Percentiles rank a stretch among this genome's conserved stretches.
Conservation (phyloP, 2,797 vertebrate species). For the Hemitrygon akajei region DNA sequence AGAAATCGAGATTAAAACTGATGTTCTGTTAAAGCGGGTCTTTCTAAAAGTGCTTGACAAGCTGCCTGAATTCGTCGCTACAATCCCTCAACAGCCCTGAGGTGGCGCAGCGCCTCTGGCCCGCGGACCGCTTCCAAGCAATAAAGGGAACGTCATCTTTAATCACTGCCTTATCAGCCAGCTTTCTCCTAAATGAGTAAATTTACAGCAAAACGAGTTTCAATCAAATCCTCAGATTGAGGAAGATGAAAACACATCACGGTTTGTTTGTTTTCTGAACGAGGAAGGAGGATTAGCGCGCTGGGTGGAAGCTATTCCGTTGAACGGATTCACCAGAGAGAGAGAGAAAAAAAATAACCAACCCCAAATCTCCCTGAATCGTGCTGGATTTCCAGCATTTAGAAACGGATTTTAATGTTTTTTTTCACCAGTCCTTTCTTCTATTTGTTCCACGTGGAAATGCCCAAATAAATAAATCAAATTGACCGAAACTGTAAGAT, state of each 20-base stretch:
- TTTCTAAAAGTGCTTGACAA: background rate
- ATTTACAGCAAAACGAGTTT: background rate
- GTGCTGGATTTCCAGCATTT: background rate
- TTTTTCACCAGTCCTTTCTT: background rate
- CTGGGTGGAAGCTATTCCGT: background rate
- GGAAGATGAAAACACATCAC: background rate
- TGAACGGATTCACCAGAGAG: background rate
- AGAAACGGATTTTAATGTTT: too few relatives aligned
- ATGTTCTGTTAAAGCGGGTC: background rate
- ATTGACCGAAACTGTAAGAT: background rate
- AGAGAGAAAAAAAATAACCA: background rate
- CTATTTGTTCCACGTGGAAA: background rate
- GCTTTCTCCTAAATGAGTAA: background rate
- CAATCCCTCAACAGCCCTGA: background rate
- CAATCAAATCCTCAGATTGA: background rate
- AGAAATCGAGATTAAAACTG: background rate
- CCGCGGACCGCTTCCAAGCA: background rate
- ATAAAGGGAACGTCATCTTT: background rate
- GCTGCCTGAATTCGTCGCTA: background rate
- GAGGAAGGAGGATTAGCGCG: background rate
- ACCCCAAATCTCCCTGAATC: background rate
- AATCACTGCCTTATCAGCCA: background rate
- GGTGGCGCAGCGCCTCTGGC: background rate
- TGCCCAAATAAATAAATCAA: background rate
- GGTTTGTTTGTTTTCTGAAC: background rate